Conservation (phyloP, 2,113 vertebrate species). For the Hippocampus zosterae region DNA sequence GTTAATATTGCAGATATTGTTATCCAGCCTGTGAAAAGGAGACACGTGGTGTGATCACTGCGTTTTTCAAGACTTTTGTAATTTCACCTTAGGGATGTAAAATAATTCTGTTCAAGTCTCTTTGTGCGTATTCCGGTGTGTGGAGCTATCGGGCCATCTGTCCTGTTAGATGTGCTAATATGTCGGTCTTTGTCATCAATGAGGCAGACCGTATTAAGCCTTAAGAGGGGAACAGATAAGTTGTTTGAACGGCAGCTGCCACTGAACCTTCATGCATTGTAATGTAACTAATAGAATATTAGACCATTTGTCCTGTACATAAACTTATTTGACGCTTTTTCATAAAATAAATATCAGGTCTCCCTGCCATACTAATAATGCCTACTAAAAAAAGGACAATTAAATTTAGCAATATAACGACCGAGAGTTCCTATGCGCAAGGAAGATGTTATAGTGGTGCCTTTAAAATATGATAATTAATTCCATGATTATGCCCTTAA, state of each 20-base stretch:
- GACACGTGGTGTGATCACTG: constrained; percentile 28
- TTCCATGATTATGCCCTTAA: background rate
- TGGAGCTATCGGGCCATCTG: constrained; percentile 26
- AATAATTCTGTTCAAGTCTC: constrained; percentile 9
- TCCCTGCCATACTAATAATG: background rate
- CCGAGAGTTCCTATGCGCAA: background rate
- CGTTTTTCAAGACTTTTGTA: constrained; percentile 20
- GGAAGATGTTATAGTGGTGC: background rate
- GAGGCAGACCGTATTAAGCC: constrained; percentile 6
- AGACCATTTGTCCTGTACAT: background rate
- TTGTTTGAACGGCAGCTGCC: constrained; percentile 13
- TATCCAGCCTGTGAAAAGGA: constrained; percentile 24
- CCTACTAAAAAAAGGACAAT: background rate
- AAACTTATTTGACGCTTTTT: background rate
- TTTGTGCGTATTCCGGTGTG: constrained; percentile 2
- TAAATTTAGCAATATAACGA: background rate
- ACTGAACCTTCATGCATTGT: background rate
- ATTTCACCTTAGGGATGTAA: constrained; percentile 12
- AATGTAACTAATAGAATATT: background rate
- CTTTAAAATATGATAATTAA: background rate
- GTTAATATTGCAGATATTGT: constrained; percentile 23
- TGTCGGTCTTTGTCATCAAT: constrained; percentile 23
- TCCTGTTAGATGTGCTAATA: constrained; percentile 24
- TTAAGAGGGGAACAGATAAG: background rate
- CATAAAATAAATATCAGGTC: constrained; percentile 5